Evolutionary conservation across 2,113 vertebrate species (phyloP).

Genomic region (Talpa occidentalis): DNA sequence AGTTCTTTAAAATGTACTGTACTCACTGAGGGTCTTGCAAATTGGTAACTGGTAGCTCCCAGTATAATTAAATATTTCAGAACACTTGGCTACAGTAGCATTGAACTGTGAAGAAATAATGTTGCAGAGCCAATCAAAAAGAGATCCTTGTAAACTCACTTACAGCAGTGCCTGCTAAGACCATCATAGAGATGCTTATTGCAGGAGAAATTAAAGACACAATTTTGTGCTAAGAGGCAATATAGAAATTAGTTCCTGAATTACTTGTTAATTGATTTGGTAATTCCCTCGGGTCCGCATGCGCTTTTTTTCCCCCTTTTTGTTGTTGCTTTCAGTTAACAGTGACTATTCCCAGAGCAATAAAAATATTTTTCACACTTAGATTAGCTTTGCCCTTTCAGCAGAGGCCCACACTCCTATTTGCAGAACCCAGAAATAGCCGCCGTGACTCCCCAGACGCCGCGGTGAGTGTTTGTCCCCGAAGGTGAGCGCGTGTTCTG

Average conservation of each 20-base stretch:
- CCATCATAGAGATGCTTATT: constrained; percentile 89
- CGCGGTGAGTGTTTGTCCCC: no score
- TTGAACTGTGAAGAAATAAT: constrained; percentile 92
- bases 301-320: constrained; percentile 84
- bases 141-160: constrained; percentile 92
- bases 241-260: constrained; percentile 94
- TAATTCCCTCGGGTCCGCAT: constrained; percentile 90
- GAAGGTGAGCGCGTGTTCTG: no score
- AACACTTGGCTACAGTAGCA: constrained; percentile 88
- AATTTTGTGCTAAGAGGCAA: constrained; percentile 93
- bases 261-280: constrained; percentile 98
- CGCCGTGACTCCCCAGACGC: no score
- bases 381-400: constrained; percentile 83
- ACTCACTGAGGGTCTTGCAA: constrained; percentile 84
- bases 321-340: constrained; percentile 90
- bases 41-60: constrained; percentile 89
- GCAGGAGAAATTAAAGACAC: constrained; percentile 91
- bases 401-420: constrained; percentile 71
- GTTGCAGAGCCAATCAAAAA: constrained; percentile 91
- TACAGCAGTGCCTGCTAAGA: constrained; percentile 87
- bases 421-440: neutral
- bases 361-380: constrained; percentile 91
- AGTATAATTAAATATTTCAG: constrained; percentile 90
- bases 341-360: constrained; percentile 88
- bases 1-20: constrained; percentile 86